Base-by-base conservation (phyloP, 2,113 vertebrate genomes). In the Lichenostomus cassidix region DNA sequence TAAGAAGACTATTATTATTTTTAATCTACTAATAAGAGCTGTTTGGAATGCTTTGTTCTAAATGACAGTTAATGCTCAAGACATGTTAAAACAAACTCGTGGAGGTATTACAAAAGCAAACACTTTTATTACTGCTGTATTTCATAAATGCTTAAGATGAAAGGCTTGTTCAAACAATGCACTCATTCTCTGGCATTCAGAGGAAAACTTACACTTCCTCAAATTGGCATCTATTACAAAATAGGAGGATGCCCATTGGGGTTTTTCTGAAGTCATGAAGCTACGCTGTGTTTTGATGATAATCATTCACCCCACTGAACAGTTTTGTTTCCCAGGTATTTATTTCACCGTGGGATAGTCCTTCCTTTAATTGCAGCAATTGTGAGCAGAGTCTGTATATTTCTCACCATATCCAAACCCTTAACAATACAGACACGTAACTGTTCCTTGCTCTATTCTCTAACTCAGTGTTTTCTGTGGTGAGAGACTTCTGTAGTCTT, bases 91-190 rank as follows among this genome's bases (percentile, higher is more conserved):
- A 95, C 90, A 94, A 87, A 94, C 63, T 95, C 7, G 0, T 58
- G 74, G 67, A 94, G 90, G 94, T 94, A 90, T 95, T 92, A 67
- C 52, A 83, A 77, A 89, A 73, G 89, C 69, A 86, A 93, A 92
- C 1, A 21, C 77, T 92, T 94, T 75, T 76, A 92, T 95, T 96
- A 85, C 84, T 0, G 0, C 83, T 84, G 84, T 88, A 59, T 94
- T 95, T 92, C 77, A 69, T 39, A 77, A 90, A 89, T 28, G 74
- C 85, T 90, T 33, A 31, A 84, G 90, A 86, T 85, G 84, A 92
- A 90, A 96, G 78, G 52, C 94, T 88, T 95, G 87, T 86, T 75
- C 2, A 15, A 87, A 96, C 92, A 94, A 91, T 95, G 77, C 29
- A 7, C 82, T 95, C 84, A 60, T 95, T 92, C 93, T 95, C 84